Evolutionary conservation across 92 coral and sea anemone genomes (phyloP).

Genomic region (Epizoanthus ramosus): DNA sequence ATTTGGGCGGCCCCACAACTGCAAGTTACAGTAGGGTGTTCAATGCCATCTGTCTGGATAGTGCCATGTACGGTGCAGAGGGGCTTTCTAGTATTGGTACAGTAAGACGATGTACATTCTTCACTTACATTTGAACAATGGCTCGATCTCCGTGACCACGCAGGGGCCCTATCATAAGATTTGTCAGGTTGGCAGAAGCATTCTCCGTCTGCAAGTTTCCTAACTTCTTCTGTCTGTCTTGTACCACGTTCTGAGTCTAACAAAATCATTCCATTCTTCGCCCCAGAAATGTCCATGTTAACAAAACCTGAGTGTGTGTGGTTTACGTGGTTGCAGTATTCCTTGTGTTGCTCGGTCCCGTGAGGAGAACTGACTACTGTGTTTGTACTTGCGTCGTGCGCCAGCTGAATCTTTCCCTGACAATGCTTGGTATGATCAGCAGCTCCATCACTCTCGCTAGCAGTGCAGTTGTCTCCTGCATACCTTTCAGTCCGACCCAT

Average conservation of each 20-base stretch:
- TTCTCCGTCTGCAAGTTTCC: conserved; percentile 20
- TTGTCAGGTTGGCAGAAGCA: conserved; percentile 12
- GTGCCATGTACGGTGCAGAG: conserved; percentile 14
- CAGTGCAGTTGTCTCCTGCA: conserved; percentile 34
- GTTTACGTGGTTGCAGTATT: neutral
- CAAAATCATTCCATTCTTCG: neutral
- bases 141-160: neutral
- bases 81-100: conserved; percentile 1
- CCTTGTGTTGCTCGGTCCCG: neutral
- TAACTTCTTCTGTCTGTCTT: neutral
- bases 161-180: neutral
- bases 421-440: conserved; percentile 10
- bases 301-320: neutral
- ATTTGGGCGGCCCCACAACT: conserved; percentile 14
- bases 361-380: neutral
- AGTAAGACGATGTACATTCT: neutral
- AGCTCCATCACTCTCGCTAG: conserved; percentile 19
- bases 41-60: conserved; percentile 2
- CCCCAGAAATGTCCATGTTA: neutral
- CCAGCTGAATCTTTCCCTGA: conserved; percentile 10
- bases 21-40: conserved; percentile 10
- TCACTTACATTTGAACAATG: conserved; percentile 13
- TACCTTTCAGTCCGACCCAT: conserved; percentile 44
- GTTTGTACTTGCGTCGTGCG: neutral
- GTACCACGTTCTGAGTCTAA: neutral